A percentile compares a stretch with the other conserved stretches of the same genome.
Conservation (phyloP, 2,113 vertebrate genomes). For the Mustela nigripes region DNA sequence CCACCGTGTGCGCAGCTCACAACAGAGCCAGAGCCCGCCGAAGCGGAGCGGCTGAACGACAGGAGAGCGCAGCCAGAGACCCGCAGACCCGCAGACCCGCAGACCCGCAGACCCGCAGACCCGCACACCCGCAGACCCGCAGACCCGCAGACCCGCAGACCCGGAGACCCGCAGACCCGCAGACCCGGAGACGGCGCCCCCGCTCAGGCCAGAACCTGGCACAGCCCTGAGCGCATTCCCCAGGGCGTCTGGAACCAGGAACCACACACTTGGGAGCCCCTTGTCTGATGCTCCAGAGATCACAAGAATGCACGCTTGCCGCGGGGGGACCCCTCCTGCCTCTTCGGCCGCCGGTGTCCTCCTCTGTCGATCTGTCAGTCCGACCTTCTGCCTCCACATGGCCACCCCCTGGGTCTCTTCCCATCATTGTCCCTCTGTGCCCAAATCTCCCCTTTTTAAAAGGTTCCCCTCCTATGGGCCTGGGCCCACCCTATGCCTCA, state of each 20-base stretch:
- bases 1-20: neutral
- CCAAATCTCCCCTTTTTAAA: neutral
- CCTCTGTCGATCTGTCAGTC: neutral
- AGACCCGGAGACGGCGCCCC: no score
- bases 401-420: no score
- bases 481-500: neutral
- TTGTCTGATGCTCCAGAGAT: neutral
- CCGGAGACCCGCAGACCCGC: neutral
- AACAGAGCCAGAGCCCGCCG: neutral
- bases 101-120: no score
- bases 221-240: accelerated
- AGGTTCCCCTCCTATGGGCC: no score
- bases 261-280: neutral
- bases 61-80: neutral
- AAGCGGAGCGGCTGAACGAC: neutral
- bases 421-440: neutral
- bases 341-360: neutral
- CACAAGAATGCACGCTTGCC: neutral
- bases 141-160: no score
- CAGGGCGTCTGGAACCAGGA: neutral
- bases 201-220: neutral
- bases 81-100: neutral
- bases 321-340: neutral
- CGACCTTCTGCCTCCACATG: neutral
- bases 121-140: no score